Evolutionary conservation across 2,888 invertebrate genomes (phyloP), one percentile per base, ranked within the genome.

Genomic region (Drosophila bunnanda): DNA sequence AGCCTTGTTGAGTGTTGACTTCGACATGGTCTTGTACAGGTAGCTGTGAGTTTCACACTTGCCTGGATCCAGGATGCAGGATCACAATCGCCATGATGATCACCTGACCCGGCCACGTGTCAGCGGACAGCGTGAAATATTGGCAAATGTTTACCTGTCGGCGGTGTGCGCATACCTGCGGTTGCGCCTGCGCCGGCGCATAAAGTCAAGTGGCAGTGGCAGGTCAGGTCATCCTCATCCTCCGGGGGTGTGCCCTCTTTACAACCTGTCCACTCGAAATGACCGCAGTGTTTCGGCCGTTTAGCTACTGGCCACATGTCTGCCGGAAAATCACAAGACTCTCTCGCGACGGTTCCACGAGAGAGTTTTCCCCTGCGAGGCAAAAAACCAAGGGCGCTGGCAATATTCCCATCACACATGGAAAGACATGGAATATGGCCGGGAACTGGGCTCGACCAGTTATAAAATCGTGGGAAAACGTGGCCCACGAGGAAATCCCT

Each of bases 141-240:
- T 82, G 76, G 78, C 82, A 79, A 87, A 82, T 82, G 75, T 85
- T 89, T 90, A 88, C 88, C 88, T 89, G 87, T 82, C 71, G 71
- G 50, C 55, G 10, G 10, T 15, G 41, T 68, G 70, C 57, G 80
- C n/a, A n/a, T 88, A 89, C 85, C 89, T 90, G 87, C 68, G 48
- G 70, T 61, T 68, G 78, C 38, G 82, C 70, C 82, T 84, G 83
- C 80, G 86, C 83, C 78, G 87, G 89, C 80, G 88, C 81, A 90
- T 90, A 81, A 79, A 90, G 91, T 90, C 90, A 91, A 90, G 91
- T 90, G 87, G 52, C 50, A 57, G 38, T n/a, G 56, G 8, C 30
- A 30, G 48, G 57, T 48, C 48, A 48, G 43, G 43, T 55, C 55
- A 13, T 20, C 43, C 30, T 6, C n/a, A n/a, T n/a, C 17, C 30